Evolutionary conservation across 2,888 invertebrate species (phyloP).

Genomic region (Stenurella melanura): DNA sequence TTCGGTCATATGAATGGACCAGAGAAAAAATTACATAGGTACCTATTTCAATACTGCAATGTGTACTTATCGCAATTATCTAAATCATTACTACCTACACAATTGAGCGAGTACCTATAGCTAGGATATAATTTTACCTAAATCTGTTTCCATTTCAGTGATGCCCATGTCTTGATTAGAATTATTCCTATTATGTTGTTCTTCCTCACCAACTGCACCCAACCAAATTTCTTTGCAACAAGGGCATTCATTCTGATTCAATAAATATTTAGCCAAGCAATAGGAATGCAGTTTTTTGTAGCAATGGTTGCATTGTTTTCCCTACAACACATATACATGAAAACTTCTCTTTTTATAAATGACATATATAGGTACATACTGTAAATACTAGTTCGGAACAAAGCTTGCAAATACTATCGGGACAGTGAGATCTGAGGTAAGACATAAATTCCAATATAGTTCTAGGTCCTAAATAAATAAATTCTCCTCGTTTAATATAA

Average conservation of each 20-base stretch:
- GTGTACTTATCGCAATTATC: too few species aligned
- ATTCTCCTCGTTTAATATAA: slow-evolving; percentile 60
- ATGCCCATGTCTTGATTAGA: not conserved
- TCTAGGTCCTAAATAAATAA: slow-evolving; percentile 65
- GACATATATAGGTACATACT: slow-evolving; percentile 55
- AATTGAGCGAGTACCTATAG: too few species aligned
- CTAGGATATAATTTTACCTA: not conserved
- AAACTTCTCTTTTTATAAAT: not conserved
- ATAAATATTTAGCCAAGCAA: slow-evolving; percentile 39
- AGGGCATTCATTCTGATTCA: slow-evolving; percentile 27
- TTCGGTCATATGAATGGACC: too few species aligned
- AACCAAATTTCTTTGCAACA: slow-evolving; percentile 32
- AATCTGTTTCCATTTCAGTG: not conserved
- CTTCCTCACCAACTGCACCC: slow-evolving; percentile 1
- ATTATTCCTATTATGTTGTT: not conserved
- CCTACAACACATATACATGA: slow-evolving; percentile 16
- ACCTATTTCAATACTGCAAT: too few species aligned
- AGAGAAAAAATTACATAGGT: too few species aligned
- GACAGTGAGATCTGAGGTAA: slow-evolving; percentile 62
- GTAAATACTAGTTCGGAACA: slow-evolving; percentile 67
- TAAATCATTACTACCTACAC: too few species aligned
- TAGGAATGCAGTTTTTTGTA: slow-evolving; percentile 30
- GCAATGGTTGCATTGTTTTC: slow-evolving; percentile 32
- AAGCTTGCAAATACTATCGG: slow-evolving; percentile 63
- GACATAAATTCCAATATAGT: slow-evolving; percentile 66